phyloP scores from a whole-genome alignment of 2,888 invertebrate genomes.

The Cataglyphis albicans region DNA sequence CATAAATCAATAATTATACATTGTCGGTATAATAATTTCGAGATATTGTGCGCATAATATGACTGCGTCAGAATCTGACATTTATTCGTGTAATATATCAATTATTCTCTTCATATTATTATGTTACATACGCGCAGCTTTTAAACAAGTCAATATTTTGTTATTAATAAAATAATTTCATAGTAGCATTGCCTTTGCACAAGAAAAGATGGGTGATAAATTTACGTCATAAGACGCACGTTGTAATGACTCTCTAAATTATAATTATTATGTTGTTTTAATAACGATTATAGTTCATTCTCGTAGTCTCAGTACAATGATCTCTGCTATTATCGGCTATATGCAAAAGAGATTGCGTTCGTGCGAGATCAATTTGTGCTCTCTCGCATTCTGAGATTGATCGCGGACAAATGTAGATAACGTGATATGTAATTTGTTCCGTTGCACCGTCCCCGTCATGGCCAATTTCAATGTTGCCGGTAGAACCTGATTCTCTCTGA shows the following conservation, averaged over 20 bases:
- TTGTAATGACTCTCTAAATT: not conserved
- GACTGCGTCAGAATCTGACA: not conserved
- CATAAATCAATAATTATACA: slow-evolving; percentile 30
- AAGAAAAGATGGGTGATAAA: not conserved
- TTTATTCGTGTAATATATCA: not conserved
- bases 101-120: not conserved
- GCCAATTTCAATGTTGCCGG: slow-evolving; percentile 52
- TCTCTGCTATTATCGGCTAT: not conserved
- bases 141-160: not conserved
- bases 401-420: slow-evolving; percentile 40
- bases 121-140: not conserved
- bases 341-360: not conserved
- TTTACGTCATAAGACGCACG: not conserved
- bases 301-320: not conserved
- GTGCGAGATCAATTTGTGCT: not conserved
- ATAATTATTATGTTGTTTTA: not conserved
- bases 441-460: slow-evolving; percentile 51
- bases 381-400: slow-evolving; percentile 30
- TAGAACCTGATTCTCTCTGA: slow-evolving; percentile 52
- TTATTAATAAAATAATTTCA: not conserved
- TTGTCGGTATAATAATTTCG: slow-evolving; percentile 9
- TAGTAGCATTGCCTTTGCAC: not conserved
- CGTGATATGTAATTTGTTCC: slow-evolving; percentile 45
- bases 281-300: not conserved
- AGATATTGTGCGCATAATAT: slow-evolving; percentile 12